Conservation (phyloP, 2,113 vertebrate species). For the Microcebus griseorufus region DNA sequence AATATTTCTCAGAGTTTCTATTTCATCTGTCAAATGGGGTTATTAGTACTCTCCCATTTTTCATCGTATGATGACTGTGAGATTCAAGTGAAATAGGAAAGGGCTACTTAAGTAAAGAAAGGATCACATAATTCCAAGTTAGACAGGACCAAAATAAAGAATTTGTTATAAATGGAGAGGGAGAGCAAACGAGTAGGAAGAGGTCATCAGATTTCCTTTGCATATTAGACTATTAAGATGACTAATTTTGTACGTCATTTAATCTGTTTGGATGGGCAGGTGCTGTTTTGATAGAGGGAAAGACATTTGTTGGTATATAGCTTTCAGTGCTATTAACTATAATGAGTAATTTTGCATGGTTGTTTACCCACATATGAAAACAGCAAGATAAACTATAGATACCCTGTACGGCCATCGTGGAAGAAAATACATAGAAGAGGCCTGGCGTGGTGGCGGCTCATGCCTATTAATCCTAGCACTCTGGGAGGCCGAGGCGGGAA, state of each 20-base stretch:
- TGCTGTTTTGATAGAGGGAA: background rate
- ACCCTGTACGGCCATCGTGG: background rate
- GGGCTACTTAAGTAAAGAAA: background rate
- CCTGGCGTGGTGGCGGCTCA: too few species aligned
- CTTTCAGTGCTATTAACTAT: background rate
- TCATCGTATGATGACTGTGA: background rate
- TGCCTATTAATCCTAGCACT: too few species aligned
- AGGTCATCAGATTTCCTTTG: background rate
- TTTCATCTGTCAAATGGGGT: background rate
- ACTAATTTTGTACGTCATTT: constrained; percentile 21
- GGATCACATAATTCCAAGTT: background rate
- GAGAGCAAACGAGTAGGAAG: background rate
- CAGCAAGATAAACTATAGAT: background rate
- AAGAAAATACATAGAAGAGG: background rate
- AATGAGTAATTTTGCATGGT: background rate
- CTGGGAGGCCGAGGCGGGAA: too few species aligned
- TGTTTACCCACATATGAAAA: background rate
- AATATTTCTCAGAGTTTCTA: background rate
- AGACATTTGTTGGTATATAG: background rate
- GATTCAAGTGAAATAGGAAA: background rate
- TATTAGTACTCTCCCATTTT: background rate
- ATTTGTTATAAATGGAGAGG: background rate
- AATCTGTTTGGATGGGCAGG: background rate
- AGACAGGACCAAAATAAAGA: background rate
- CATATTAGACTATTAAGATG: background rate